Evolutionary conservation across 2,888 invertebrate species (phyloP).

Genomic region (Ceraclea dissimilis): DNA sequence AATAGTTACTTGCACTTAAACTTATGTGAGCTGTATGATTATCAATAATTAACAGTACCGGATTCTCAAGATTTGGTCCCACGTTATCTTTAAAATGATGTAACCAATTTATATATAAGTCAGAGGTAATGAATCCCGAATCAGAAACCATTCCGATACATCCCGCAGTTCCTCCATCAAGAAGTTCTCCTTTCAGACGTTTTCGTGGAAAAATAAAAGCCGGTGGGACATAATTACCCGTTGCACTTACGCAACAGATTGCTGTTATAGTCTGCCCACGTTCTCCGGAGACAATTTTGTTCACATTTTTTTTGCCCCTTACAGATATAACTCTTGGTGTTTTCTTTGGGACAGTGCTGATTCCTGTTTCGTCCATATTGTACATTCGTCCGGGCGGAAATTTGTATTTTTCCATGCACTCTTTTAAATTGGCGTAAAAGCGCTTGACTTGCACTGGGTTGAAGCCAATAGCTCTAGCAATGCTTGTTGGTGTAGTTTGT

Average conservation of each 20-base stretch:
- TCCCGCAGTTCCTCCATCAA: too few species aligned
- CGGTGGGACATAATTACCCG: background rate
- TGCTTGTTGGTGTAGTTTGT: background rate
- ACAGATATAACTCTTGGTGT: background rate
- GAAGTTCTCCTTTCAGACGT: background rate
- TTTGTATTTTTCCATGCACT: background rate
- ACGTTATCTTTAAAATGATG: too few species aligned
- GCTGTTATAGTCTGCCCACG: background rate
- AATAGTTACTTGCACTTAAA: background rate
- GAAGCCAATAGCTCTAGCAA: constrained; percentile 6
- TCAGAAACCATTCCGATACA: background rate
- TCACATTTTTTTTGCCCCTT: background rate
- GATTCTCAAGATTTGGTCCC: too few species aligned
- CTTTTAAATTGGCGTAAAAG: background rate
- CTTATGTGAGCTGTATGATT: background rate
- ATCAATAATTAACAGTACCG: background rate
- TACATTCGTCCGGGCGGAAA: background rate
- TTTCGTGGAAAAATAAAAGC: background rate
- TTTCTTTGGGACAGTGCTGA: constrained; percentile 1
- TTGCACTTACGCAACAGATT: background rate
- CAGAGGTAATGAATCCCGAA: background rate
- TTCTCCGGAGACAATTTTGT: background rate
- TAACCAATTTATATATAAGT: too few species aligned
- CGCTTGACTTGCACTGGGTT: background rate
- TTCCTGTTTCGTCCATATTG: constrained; percentile 5